These are phyloP conservation scores for Hirtodrosophila alboralis DNA, from an alignment of 2,888 invertebrate genomes.

Conservation along the genomic window DNA sequence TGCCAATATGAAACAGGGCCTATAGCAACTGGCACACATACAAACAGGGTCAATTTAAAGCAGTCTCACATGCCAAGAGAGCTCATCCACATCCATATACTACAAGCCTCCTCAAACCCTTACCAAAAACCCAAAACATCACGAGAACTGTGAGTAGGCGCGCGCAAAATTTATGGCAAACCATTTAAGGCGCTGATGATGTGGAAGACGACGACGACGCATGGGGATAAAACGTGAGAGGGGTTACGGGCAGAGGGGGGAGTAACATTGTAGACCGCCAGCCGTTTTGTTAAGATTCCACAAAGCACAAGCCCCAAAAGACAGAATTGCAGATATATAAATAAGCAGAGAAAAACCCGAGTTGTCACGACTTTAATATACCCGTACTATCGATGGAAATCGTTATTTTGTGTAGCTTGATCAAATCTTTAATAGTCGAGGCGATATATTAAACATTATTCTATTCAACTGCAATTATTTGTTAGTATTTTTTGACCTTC, in stretches of 20 bases:
- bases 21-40: constrained; percentile 37
- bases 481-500: too few relatives aligned
- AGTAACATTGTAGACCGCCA: constrained; percentile 16
- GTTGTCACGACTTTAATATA: constrained; percentile 27
- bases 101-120: constrained; percentile 2
- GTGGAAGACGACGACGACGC: constrained; percentile 68
- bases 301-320: constrained; percentile 41
- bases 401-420: too few relatives aligned
- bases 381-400: not conserved
- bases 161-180: constrained; percentile 74
- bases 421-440: too few relatives aligned
- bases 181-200: constrained; percentile 78
- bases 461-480: too few relatives aligned
- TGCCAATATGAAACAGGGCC: constrained; percentile 57
- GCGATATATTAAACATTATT: too few relatives aligned
- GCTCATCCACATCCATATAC: constrained; percentile 24
- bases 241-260: not conserved
- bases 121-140: constrained; percentile 3
- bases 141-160: constrained; percentile 41
- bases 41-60: constrained; percentile 56
- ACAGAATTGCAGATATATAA: constrained; percentile 1
- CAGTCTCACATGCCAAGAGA: constrained; percentile 17
- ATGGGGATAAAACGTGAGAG: constrained; percentile 61
- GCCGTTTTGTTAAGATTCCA: constrained; percentile 44
- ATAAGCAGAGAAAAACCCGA: constrained; percentile 14